Evolutionary conservation across 2,888 invertebrate species (phyloP).

Genomic region (Pogonocherus hispidulus): DNA sequence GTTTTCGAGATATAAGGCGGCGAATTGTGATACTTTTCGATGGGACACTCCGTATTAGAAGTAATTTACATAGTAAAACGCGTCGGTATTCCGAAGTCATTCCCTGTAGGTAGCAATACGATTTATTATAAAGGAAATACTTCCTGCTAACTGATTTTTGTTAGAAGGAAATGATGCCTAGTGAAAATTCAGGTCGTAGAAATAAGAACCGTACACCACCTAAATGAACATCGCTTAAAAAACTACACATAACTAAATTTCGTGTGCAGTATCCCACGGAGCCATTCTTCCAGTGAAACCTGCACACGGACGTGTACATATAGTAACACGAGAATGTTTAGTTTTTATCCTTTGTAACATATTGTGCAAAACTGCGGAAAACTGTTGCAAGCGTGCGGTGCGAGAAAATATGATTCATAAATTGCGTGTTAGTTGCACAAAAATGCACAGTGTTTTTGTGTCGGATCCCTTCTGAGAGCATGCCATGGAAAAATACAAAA

Average conservation of each 20-base stretch:
- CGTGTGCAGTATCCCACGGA: background rate
- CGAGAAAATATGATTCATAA: constrained; percentile 16
- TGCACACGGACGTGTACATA: background rate
- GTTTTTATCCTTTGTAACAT: constrained; percentile 8
- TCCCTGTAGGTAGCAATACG: too few species aligned
- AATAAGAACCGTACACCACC: background rate
- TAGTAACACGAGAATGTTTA: constrained; percentile 4
- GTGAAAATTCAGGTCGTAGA: background rate
- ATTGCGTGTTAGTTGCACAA: constrained; percentile 19
- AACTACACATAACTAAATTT: background rate
- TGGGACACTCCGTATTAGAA: too few species aligned
- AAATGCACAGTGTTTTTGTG: constrained; percentile 8
- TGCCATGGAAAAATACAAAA: background rate
- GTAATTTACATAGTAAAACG: too few species aligned
- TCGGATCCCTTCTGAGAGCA: background rate
- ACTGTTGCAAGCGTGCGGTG: background rate
- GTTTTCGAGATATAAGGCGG: too few species aligned
- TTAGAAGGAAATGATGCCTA: background rate
- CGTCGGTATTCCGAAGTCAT: too few species aligned
- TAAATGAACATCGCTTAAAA: background rate
- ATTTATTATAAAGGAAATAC: too few species aligned
- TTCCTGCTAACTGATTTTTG: too few species aligned
- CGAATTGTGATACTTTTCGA: too few species aligned
- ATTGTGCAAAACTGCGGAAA: constrained; percentile 8
- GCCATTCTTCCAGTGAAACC: background rate